Base-by-base conservation (phyloP, 2,797 vertebrate genomes). In the Urophycis tenuis region DNA sequence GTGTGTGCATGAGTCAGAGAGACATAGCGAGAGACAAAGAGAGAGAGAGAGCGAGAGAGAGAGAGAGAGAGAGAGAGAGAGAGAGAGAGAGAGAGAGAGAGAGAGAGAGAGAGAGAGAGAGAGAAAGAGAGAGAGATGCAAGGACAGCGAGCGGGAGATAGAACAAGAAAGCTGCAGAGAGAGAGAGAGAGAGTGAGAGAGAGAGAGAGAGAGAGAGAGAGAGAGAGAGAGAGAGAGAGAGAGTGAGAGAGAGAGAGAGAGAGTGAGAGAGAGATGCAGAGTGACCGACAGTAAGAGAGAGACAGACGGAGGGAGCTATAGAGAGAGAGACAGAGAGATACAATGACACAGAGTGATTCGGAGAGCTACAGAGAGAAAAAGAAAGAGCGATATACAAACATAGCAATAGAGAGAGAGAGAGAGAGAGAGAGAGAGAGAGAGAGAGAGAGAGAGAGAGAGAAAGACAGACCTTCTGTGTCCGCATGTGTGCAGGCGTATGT, bases 351-450 rank as follows among this genome's bases (percentile, higher is more conserved):
- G 45, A 34, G 74, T 11, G 53, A 12, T n/a, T n/a, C n/a, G n/a
- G n/a, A n/a, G n/a, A n/a, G n/a, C n/a, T n/a, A n/a, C n/a, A n/a
- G 36, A 5, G 19, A 53, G 49, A n/a, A 6, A 53, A 1, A 53
- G 22, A 53, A 19, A 53, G 22, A 53, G 19, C 22, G 22, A n/a
- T 19, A 22, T 1, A 53, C 19, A 22, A 1, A 53, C 19, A 53
- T 3, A 6, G 19, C 22, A 6, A 53, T 19, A 53, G 19, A 53
- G 49, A 53, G 19, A 53, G 49, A 53, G 19, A 53, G 53, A 72
- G 45, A 80, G 45, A 15, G 41, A 49, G 36, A 85, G 73, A 85
- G 76, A 72, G 79, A 1, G 72, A 75, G 22, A 19, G 45, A 34
- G 74, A 15, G 53, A 12, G 64, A 0, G 19, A 15, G 25, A 75